These are phyloP conservation scores for Sebastes vulpes DNA, from an alignment of 2,797 vertebrate genomes.

Conservation along the genomic window DNA sequence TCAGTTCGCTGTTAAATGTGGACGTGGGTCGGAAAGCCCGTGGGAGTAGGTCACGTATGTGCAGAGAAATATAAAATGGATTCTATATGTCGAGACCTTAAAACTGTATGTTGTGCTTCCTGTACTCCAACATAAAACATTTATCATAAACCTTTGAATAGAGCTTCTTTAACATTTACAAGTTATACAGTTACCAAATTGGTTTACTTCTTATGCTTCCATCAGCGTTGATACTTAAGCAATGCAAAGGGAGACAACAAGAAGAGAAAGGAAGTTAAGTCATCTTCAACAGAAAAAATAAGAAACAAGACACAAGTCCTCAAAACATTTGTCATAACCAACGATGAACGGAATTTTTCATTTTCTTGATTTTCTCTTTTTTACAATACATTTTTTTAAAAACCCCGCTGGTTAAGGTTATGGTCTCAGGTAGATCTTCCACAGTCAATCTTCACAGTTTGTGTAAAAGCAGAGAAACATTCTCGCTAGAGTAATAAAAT, in stretches of 20 bases:
- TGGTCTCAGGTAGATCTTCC: conserved; percentile 92
- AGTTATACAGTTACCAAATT: conserved; percentile 92
- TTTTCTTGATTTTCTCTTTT: conserved; percentile 77
- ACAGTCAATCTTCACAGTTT: conserved; percentile 92
- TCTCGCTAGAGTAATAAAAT: conserved; percentile 98
- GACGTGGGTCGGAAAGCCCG: conserved; percentile 54
- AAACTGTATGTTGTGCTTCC: conserved; percentile 87
- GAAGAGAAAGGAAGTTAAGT: conserved; percentile 89
- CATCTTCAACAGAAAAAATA: conserved; percentile 80
- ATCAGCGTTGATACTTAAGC: conserved; percentile 86
- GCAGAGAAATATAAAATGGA: conserved; percentile 76
- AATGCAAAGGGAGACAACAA: conserved; percentile 89
- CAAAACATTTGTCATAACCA: conserved; percentile 92
- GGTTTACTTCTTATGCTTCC: conserved; percentile 90
- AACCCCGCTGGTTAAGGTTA: conserved; percentile 92
- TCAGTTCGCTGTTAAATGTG: conserved; percentile 22
- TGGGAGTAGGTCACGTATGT: conserved; percentile 74
- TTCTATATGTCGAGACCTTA: conserved; percentile 76
- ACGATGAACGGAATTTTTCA: conserved; percentile 89
- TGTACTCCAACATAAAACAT: conserved; percentile 87
- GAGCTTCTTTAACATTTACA: conserved; percentile 89
- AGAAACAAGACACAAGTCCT: conserved; percentile 89
- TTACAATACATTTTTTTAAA: conserved; percentile 89
- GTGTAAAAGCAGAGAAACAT: conserved; percentile 95
- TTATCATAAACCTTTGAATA: conserved; percentile 88